A percentile compares a stretch with the other conserved stretches of the same genome.
Evolutionary conservation across 2,113 vertebrate genomes (phyloP).

Genomic region (Prolemur simus): DNA sequence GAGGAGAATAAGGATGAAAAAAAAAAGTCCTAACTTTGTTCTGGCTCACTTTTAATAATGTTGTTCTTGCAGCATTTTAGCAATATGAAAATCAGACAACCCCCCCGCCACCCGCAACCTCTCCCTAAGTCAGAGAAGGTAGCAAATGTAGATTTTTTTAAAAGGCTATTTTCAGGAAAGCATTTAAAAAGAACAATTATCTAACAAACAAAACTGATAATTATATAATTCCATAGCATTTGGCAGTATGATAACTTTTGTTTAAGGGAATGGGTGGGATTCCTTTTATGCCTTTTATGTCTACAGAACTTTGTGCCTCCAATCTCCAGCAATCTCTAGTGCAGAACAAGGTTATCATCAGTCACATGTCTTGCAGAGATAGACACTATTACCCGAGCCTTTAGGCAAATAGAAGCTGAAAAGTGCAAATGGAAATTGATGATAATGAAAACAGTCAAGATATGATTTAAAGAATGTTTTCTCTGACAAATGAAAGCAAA

Average conservation of each 20-base stretch:
- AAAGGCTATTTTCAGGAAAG: slow-evolving; percentile 60
- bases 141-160: slow-evolving; percentile 17
- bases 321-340: neutral
- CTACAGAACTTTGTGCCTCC: neutral
- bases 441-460: neutral
- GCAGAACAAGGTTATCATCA: neutral
- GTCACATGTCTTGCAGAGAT: neutral
- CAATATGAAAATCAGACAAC: neutral
- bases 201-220: slow-evolving; percentile 70
- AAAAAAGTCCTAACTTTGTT: slow-evolving; percentile 21
- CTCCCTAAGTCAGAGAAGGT: slow-evolving; percentile 38
- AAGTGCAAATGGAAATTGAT: slow-evolving; percentile 24
- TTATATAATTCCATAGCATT: slow-evolving; percentile 62
- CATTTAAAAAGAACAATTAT: slow-evolving; percentile 67
- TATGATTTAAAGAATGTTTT: slow-evolving; percentile 38
- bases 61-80: neutral
- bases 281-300: neutral
- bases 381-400: neutral
- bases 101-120: neutral
- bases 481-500: slow-evolving; percentile 23
- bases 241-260: slow-evolving; percentile 43
- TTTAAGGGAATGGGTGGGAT: slow-evolving; percentile 40
- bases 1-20: neutral
- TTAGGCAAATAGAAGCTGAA: slow-evolving; percentile 5
- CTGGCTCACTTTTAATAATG: slow-evolving; percentile 35